Conservation (phyloP, 2,888 invertebrate genomes). For the Napeogenes sylphis region DNA sequence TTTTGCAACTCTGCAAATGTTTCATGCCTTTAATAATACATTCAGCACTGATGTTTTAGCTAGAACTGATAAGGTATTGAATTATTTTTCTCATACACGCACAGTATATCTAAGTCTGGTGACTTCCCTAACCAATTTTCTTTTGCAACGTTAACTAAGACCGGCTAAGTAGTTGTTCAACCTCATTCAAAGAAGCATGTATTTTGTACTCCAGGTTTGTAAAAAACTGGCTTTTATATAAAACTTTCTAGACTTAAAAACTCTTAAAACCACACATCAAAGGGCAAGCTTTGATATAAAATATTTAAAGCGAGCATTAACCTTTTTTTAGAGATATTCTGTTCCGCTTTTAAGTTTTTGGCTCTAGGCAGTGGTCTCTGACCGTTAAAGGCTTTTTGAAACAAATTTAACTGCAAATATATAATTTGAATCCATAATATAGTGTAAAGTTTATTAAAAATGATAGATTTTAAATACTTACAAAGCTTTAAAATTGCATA, state of each 20-base stretch:
- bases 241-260: neutral
- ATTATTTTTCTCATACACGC: too few relatives aligned
- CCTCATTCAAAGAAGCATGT: neutral
- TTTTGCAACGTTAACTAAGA: too few relatives aligned
- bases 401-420: neutral
- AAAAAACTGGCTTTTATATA: neutral
- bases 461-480: neutral
- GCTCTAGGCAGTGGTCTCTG: neutral
- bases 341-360: neutral
- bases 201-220: neutral
- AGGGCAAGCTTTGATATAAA: conserved; percentile 2
- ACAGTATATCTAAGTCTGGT: too few relatives aligned
- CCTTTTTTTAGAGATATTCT: conserved; percentile 2
- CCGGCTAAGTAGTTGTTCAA: too few relatives aligned
- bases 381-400: neutral
- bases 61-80: too few relatives aligned
- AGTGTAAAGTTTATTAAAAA: too few relatives aligned
- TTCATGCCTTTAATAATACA: too few relatives aligned
- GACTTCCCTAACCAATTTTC: too few relatives aligned
- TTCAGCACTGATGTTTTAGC: too few relatives aligned
- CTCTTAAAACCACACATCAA: conserved; percentile 3
- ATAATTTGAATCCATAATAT: neutral
- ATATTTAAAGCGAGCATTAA: neutral
- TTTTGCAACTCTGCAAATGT: too few relatives aligned
- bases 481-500: neutral